Percentiles rank a stretch among this genome's conserved stretches.
Evolutionary conservation across 2,888 invertebrate species (phyloP).

Genomic region (Leptothorax acervorum): DNA sequence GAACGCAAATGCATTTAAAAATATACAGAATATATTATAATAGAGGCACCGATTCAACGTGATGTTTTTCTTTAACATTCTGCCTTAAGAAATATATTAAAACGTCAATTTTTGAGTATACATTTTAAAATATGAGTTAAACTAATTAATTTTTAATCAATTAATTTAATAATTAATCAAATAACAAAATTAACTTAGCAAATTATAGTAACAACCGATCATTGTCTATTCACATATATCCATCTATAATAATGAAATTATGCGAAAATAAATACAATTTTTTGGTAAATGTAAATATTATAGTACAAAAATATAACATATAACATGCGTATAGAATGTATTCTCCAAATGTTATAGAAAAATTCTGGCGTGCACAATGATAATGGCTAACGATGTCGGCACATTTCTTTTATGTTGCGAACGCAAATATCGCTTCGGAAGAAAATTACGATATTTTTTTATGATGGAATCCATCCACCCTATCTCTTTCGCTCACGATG

Average conservation of each 20-base stretch:
- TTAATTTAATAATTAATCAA: background rate
- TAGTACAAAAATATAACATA: background rate
- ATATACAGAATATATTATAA: background rate
- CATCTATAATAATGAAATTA: background rate
- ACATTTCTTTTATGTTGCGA: background rate
- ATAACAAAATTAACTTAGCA: background rate
- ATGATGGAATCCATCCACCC: background rate
- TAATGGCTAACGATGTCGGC: slow-evolving; percentile 4
- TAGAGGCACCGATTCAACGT: background rate
- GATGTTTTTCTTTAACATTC: background rate
- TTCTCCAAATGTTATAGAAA: background rate
- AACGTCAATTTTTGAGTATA: background rate
- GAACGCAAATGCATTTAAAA: background rate
- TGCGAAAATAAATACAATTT: background rate
- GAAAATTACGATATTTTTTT: slow-evolving; percentile 21
- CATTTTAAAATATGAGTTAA: background rate
- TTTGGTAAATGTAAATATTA: background rate
- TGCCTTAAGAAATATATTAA: background rate
- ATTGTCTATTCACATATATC: no score
- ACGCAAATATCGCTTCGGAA: slow-evolving; percentile 13
- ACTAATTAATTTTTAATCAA: background rate
- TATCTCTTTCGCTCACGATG: background rate
- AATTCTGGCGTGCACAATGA: background rate
- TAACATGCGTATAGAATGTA: background rate
- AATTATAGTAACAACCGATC: background rate